phyloP scores from a whole-genome alignment of 2,888 invertebrate species.

The Pachliopta kotzebuea region DNA sequence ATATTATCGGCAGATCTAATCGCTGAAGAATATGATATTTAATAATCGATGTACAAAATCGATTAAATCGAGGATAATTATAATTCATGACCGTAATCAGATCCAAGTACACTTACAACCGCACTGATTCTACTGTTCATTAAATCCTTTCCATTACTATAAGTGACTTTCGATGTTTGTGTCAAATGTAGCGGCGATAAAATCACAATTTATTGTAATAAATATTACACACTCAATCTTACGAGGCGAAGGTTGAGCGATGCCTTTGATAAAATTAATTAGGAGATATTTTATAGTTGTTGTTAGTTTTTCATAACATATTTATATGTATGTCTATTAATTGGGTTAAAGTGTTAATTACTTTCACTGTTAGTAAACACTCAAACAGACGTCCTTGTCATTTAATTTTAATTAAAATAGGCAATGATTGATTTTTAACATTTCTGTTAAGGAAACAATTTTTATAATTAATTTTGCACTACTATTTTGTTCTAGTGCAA shows the following conservation, averaged over 20 bases:
- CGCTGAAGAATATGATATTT: conserved; percentile 3
- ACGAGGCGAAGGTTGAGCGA: conserved; percentile 52
- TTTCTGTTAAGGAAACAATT: too few relatives aligned
- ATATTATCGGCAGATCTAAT: conserved; percentile 3
- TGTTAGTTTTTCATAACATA: conserved; percentile 9
- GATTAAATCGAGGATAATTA: conserved; percentile 20
- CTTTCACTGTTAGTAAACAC: too few relatives aligned
- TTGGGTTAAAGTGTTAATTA: background rate
- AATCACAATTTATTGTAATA: conserved; percentile 75
- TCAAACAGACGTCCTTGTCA: too few relatives aligned
- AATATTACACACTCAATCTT: conserved; percentile 68
- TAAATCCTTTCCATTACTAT: conserved; percentile 77
- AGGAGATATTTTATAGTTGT: conserved; percentile 27
- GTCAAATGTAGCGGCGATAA: conserved; percentile 73
- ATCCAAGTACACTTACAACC: conserved; percentile 39
- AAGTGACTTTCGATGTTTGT: conserved; percentile 78
- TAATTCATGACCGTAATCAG: conserved; percentile 32
- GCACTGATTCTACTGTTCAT: conserved; percentile 60
- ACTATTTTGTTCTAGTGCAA: too few relatives aligned
- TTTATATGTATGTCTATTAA: background rate
- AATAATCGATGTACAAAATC: conserved; percentile 10
- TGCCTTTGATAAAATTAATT: conserved; percentile 38
- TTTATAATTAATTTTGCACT: too few relatives aligned
- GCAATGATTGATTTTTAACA: too few relatives aligned
- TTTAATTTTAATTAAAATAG: too few relatives aligned